These are phyloP conservation scores for Micrastur ruficollis DNA, from an alignment of 2,797 vertebrate species.

Conservation along the genomic window DNA sequence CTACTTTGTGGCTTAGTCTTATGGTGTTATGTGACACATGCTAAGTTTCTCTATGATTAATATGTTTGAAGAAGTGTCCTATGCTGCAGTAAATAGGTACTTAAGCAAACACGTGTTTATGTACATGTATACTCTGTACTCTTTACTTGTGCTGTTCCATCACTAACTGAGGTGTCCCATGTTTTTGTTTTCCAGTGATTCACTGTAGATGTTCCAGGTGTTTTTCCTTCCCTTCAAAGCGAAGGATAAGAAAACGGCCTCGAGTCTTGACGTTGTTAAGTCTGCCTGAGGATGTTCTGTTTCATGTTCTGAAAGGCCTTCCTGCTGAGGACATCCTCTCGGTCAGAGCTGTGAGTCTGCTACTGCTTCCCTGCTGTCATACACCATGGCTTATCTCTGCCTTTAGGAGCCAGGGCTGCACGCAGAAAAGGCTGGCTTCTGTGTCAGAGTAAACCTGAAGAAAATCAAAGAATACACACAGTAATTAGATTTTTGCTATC, in stretches of 20 bases:
- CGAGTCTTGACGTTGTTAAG: slow-evolving; percentile 82
- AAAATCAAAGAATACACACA: not conserved
- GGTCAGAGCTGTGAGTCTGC: slow-evolving; percentile 87
- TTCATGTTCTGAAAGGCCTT: slow-evolving; percentile 90
- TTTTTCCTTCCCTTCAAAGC: slow-evolving; percentile 84
- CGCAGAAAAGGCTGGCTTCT: not conserved
- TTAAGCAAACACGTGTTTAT: not conserved
- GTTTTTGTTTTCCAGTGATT: slow-evolving; percentile 70
- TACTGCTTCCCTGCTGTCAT: not conserved
- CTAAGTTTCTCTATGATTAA: not conserved
- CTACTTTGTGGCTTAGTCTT: not conserved
- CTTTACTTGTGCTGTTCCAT: not conserved
- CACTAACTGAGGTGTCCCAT: not conserved
- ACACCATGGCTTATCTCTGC: not conserved
- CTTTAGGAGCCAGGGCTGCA: not conserved
- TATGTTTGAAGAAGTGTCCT: not conserved
- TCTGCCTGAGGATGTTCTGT: slow-evolving; percentile 91
- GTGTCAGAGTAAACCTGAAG: not conserved
- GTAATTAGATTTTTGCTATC: not conserved
- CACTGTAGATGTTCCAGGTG: slow-evolving; percentile 96
- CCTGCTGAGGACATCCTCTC: slow-evolving; percentile 91
- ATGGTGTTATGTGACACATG: fast-evolving
- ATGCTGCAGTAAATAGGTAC: not conserved
- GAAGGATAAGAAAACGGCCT: slow-evolving; percentile 84
- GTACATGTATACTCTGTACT: not conserved